Conservation (phyloP, 1,140 invertebrate species). For the Drosophila guanche region DNA sequence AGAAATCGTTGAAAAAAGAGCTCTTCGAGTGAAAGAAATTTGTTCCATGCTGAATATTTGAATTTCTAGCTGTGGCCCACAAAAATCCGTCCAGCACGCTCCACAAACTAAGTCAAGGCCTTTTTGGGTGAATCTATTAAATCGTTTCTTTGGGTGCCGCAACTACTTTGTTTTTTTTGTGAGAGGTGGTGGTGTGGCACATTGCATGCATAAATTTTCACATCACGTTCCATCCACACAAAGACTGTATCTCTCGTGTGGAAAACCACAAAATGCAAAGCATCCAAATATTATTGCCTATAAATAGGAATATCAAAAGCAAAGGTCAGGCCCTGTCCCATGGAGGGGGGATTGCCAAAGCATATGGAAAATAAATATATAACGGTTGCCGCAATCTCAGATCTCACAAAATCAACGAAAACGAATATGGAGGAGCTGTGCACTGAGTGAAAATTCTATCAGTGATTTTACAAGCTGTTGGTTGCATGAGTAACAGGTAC, state of each 20-base stretch:
- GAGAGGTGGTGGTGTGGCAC: too few species aligned
- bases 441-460: too few species aligned
- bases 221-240: slow-evolving; percentile 31
- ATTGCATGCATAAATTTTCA: slow-evolving; percentile 33
- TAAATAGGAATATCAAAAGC: slow-evolving; percentile 41
- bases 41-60: slow-evolving; percentile 14
- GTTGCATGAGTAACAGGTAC: too few species aligned
- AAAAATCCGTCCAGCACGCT: slow-evolving; percentile 43
- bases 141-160: slow-evolving; percentile 7
- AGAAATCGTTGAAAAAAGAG: slow-evolving; percentile 10
- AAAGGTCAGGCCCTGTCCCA: slow-evolving; percentile 32
- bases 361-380: slow-evolving; percentile 43
- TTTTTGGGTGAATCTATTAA: slow-evolving; percentile 28
- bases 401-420: background rate
- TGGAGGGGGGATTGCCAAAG: slow-evolving; percentile 33
- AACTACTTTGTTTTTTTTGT: slow-evolving; percentile 17
- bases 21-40: slow-evolving; percentile 7
- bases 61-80: slow-evolving; percentile 28
- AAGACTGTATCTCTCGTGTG: slow-evolving; percentile 39
- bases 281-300: slow-evolving; percentile 43
- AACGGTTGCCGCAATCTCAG: slow-evolving; percentile 33
- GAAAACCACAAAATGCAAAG: slow-evolving; percentile 30
- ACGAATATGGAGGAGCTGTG: too few species aligned
- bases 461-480: too few species aligned
- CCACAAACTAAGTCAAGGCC: slow-evolving; percentile 46